Evolutionary conservation across 1,140 invertebrate genomes (phyloP), one percentile per base, ranked within the genome.

Genomic region (Drosophila navojoa): DNA sequence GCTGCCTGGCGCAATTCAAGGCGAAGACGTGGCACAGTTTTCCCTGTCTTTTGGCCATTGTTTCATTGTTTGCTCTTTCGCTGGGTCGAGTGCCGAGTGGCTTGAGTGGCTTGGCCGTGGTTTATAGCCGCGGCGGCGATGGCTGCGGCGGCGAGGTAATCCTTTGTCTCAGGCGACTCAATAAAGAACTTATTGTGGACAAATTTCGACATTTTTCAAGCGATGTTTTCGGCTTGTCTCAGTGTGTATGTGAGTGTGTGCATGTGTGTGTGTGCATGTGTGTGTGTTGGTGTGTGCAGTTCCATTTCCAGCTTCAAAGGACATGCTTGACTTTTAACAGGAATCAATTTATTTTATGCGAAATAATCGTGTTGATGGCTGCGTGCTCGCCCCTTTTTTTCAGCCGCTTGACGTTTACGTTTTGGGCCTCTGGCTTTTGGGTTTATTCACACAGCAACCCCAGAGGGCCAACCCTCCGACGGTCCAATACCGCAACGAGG

Each of bases 261-360:
- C n/a, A n/a, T n/a, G n/a, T 76, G 9, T 67, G 50, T 77, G 19
- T 71, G 32, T 9, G 32, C 9, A 6, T 32, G 6, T 7, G 29
- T 32, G 29, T 7, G 27, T 29, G 27, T 29, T 50, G 57, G n/a
- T 75, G 60, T 58, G 50, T 74, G 52, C 5, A 59, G 75, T 62
- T 74, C 59, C 53, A 70, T 60, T 66, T 44, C 47, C 35, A 60
- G 57, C 40, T 50, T 78, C 66, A 89, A 89, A 80, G 74, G 79
- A 82, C 74, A 75, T 89, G 79, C 85, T 89, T 86, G 90, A 91
- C 90, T 91, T 86, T 90, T 90, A 91, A 77, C 90, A 77, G 81
- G 81, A 90, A 91, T 91, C 81, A 91, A 91, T 91, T 91, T 91
- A 91, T 91, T 91, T 90, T 91, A 90, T 91, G 90, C 90, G 90